Conservation (phyloP, 2,113 vertebrate species). For the Eonycteris spelaea region DNA sequence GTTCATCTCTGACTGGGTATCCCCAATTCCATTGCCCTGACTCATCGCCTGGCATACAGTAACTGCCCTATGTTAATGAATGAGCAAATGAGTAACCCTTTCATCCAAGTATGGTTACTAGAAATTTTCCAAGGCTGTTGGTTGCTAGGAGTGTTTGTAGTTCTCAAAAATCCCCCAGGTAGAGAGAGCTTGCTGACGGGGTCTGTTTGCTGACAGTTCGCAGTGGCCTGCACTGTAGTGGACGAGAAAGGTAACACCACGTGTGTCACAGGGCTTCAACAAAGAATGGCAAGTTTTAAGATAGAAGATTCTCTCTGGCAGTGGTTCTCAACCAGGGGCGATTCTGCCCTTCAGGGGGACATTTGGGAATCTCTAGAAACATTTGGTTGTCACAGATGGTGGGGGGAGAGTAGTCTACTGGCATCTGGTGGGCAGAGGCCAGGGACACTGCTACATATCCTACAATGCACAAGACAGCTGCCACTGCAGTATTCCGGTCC, state of each 20-base stretch:
- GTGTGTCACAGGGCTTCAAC: not conserved
- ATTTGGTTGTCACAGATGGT: not conserved
- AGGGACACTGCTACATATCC: not conserved
- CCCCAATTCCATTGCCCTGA: not conserved
- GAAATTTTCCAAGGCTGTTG: not conserved
- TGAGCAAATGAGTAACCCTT: conserved; percentile 27
- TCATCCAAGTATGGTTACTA: not conserved
- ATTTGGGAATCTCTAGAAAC: not conserved
- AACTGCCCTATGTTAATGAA: conserved; percentile 46
- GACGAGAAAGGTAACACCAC: not conserved
- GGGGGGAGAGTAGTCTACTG: not conserved
- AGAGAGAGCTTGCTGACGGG: not conserved
- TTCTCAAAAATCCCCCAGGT: not conserved
- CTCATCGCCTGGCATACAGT: conserved; percentile 28
- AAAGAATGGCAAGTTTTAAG: conserved; percentile 9
- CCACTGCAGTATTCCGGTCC: not conserved
- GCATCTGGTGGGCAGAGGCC: not conserved
- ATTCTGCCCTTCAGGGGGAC: not conserved
- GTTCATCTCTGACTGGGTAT: not conserved
- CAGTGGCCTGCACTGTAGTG: not conserved
- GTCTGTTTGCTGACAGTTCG: not conserved
- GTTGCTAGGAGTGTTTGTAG: not conserved
- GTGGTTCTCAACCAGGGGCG: not conserved
- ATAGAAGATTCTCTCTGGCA: not conserved
- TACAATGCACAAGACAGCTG: not conserved